These are phyloP conservation scores for Calypte anna DNA, from an alignment of 2,113 vertebrate genomes.

Conservation along the genomic window DNA sequence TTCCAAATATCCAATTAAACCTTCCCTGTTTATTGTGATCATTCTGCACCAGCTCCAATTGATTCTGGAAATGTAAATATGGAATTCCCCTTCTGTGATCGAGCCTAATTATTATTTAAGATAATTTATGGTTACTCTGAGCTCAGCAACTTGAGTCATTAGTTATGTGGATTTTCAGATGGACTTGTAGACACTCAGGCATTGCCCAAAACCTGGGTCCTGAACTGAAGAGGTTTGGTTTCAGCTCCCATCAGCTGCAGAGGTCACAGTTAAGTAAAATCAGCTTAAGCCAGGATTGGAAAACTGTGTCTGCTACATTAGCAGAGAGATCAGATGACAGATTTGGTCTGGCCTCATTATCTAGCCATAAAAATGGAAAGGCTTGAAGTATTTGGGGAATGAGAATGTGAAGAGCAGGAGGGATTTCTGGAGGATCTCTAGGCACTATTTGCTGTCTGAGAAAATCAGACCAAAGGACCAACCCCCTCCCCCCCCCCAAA, in stretches of 20 bases:
- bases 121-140: not conserved
- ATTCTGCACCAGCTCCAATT: not conserved
- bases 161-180: not conserved
- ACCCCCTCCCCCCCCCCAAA: not conserved
- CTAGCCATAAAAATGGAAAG: constrained; percentile 58
- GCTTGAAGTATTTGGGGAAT: constrained; percentile 65
- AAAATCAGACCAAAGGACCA: constrained; percentile 57
- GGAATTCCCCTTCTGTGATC: not conserved
- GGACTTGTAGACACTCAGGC: not conserved
- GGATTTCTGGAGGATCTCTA: constrained; percentile 60
- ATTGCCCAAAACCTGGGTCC: not conserved
- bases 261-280: constrained; percentile 57
- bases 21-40: not conserved
- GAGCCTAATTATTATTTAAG: not conserved
- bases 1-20: too few species aligned
- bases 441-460: constrained; percentile 62
- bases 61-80: not conserved
- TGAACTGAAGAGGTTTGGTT: constrained; percentile 7
- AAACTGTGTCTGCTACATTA: constrained; percentile 67
- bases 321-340: constrained; percentile 67
- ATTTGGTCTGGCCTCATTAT: constrained; percentile 63
- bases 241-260: constrained; percentile 33
- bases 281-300: constrained; percentile 29
- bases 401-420: constrained; percentile 59
- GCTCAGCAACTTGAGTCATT: not conserved